Conservation (phyloP, 2,797 vertebrate genomes). For the Sebastes wilsoni region DNA sequence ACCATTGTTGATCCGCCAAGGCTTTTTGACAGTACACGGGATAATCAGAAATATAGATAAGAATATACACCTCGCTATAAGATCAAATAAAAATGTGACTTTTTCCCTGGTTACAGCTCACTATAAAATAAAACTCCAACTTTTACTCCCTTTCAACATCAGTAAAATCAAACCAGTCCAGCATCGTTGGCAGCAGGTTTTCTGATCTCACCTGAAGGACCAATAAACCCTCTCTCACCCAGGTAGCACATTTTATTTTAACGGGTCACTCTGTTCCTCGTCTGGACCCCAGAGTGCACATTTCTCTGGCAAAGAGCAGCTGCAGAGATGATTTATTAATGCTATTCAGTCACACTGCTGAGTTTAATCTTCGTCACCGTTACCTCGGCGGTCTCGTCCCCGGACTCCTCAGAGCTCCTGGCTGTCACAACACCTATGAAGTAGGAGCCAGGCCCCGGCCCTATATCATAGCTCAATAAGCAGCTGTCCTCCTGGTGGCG, state of each 20-base stretch:
- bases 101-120: conserved; percentile 3
- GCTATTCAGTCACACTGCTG: conserved; percentile 44
- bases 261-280: conserved; percentile 7
- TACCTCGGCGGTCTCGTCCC: conserved; percentile 31
- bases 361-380: conserved; percentile 61
- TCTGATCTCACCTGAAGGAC: background rate
- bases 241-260: conserved; percentile 31
- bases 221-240: background rate
- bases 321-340: conserved; percentile 61
- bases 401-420: conserved; percentile 1
- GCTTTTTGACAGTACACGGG: background rate
- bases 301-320: conserved; percentile 23
- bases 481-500: conserved; percentile 19
- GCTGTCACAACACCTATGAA: conserved; percentile 51
- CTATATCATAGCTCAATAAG: conserved; percentile 64
- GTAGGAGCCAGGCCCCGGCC: conserved; percentile 14
- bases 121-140: background rate
- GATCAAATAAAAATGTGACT: background rate
- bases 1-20: background rate
- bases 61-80: background rate
- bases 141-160: background rate
- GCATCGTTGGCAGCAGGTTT: background rate
- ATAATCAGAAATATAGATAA: background rate
- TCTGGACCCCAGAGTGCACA: background rate
- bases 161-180: background rate